These are phyloP conservation scores for Rhinophrynus dorsalis DNA, from an alignment of 2,797 vertebrate species.

Conservation along the genomic window DNA sequence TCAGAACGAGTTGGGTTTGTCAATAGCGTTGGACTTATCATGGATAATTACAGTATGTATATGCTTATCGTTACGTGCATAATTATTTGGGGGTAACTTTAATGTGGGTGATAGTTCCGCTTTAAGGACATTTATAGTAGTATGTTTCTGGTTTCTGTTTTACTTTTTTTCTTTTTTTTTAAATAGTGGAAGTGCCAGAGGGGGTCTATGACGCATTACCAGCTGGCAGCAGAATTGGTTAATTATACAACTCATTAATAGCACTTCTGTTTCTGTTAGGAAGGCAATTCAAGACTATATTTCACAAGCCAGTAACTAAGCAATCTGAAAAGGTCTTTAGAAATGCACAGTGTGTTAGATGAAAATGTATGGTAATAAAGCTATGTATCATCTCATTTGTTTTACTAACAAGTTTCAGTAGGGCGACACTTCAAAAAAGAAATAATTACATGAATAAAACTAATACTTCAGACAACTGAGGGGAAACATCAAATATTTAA, in stretches of 20 bases:
- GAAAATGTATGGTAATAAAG: not conserved
- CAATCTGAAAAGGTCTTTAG: not conserved
- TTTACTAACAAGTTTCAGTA: not conserved
- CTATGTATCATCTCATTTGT: not conserved
- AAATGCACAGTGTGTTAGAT: not conserved
- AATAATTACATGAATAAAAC: not conserved
- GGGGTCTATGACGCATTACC: not conserved
- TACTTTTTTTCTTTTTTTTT: too few relatives aligned
- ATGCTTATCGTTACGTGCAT: too few relatives aligned
- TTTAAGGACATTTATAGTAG: too few relatives aligned
- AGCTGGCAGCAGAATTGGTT: not conserved
- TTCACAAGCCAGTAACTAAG: not conserved
- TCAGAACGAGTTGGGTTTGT: too few relatives aligned
- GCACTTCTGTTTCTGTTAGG: not conserved
- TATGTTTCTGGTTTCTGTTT: too few relatives aligned
- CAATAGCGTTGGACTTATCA: too few relatives aligned
- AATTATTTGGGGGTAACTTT: too few relatives aligned
- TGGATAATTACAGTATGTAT: too few relatives aligned
- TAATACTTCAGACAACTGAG: not conserved
- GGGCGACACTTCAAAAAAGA: not conserved
- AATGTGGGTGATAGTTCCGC: too few relatives aligned
- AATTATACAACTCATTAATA: not conserved
- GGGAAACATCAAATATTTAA: not conserved
- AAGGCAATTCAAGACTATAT: not conserved
- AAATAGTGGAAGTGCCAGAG: not conserved